Percentiles rank a stretch among this genome's conserved stretches.
These are phyloP conservation scores for Drosophila putrida DNA, from an alignment of 2,888 invertebrate genomes.

Conservation along the genomic window DNA sequence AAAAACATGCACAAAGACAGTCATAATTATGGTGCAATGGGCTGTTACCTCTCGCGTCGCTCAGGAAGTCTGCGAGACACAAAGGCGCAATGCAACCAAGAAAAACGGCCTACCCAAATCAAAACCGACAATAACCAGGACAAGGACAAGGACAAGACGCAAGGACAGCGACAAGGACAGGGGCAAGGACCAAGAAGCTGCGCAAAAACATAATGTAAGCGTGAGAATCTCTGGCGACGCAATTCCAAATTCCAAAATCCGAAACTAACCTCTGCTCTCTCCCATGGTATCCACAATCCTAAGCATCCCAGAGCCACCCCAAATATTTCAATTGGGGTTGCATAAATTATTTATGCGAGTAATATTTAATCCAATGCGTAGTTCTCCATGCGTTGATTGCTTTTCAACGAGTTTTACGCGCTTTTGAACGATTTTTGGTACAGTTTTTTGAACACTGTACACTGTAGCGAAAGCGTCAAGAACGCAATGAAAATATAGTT, in stretches of 20 bases:
- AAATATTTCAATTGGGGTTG: slow-evolving; percentile 65
- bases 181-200: slow-evolving; percentile 30
- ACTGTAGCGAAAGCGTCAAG: neutral
- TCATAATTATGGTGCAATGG: slow-evolving; percentile 50
- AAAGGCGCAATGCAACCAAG: slow-evolving; percentile 58
- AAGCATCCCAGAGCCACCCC: slow-evolving; percentile 55
- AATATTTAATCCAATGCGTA: slow-evolving; percentile 59
- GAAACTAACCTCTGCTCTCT: slow-evolving; percentile 27
- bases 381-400: slow-evolving; percentile 53
- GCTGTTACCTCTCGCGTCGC: slow-evolving; percentile 23
- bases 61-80: slow-evolving; percentile 65
- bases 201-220: slow-evolving; percentile 56
- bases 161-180: neutral
- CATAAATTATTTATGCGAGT: slow-evolving; percentile 60
- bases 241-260: slow-evolving; percentile 32
- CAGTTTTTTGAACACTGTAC: slow-evolving; percentile 58
- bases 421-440: slow-evolving; percentile 64
- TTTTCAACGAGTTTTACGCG: slow-evolving; percentile 73
- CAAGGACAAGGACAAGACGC: slow-evolving; percentile 42
- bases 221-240: slow-evolving; percentile 71
- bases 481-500: neutral
- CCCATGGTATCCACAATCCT: slow-evolving; percentile 63
- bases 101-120: slow-evolving; percentile 73
- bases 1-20: slow-evolving; percentile 6
- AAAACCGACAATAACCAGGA: slow-evolving; percentile 56